Conservation (phyloP, 1,140 invertebrate species). For the Papilio aristodemus region DNA sequence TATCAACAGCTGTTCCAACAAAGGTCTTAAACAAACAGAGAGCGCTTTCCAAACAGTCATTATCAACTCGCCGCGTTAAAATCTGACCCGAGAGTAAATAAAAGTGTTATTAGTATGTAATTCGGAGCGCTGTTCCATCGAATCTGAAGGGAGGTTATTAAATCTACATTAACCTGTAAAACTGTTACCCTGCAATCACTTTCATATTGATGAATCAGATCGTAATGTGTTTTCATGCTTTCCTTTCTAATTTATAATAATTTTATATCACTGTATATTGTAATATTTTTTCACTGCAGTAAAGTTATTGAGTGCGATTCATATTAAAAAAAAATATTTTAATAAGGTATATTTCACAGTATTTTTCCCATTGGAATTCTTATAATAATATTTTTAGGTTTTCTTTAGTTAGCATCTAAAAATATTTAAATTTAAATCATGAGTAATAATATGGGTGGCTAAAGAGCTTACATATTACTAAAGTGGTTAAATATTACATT, state of each 20-base stretch:
- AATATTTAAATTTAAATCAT: too few species aligned
- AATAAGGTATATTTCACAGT: too few species aligned
- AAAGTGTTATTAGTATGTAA: slow-evolving; percentile 14
- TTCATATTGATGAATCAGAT: slow-evolving; percentile 27
- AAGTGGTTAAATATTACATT: too few species aligned
- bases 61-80: slow-evolving; percentile 27
- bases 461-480: too few species aligned
- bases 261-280: not conserved
- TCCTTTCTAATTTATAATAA: not conserved
- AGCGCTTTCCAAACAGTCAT: slow-evolving; percentile 24
- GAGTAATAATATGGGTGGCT: too few species aligned
- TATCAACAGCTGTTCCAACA: slow-evolving; percentile 20
- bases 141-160: slow-evolving; percentile 30
- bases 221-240: slow-evolving; percentile 21
- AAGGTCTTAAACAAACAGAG: slow-evolving; percentile 25
- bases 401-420: too few species aligned
- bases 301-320: not conserved
- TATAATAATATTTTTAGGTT: too few species aligned
- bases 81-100: slow-evolving; percentile 26
- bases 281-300: not conserved
- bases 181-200: slow-evolving; percentile 10
- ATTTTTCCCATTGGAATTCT: too few species aligned
- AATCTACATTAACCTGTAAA: slow-evolving; percentile 23
- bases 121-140: not conserved
- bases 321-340: too few species aligned